Evolutionary conservation across 2,888 invertebrate species (phyloP).

Genomic region (Tetramorium bicarinatum): DNA sequence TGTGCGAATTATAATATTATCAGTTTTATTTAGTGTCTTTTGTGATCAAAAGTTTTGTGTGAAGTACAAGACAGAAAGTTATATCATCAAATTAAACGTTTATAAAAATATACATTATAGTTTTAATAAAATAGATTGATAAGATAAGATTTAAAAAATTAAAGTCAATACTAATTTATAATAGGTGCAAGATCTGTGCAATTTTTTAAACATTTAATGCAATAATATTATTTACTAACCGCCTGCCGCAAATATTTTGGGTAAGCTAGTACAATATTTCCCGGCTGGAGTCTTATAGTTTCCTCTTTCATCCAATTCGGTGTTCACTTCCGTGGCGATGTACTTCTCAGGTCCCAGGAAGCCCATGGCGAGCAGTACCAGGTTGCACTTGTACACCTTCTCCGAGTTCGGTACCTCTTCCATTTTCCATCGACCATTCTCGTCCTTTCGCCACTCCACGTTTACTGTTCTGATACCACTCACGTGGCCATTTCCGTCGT

Average conservation of each 20-base stretch:
- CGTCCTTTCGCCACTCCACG: constrained; percentile 97
- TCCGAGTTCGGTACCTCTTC: constrained; percentile 93
- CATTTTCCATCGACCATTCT: constrained; percentile 98
- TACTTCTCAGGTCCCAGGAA: constrained; percentile 98
- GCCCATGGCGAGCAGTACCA: constrained; percentile 99
- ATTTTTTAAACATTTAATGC: not conserved
- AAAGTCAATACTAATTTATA: not conserved
- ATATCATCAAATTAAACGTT: not conserved
- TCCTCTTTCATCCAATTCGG: constrained; percentile 96
- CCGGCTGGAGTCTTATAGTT: constrained; percentile 94
- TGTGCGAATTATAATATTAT: not conserved
- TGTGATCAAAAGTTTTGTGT: not conserved
- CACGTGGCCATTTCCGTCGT: constrained; percentile 96
- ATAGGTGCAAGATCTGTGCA: not conserved
- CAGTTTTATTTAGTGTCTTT: not conserved
- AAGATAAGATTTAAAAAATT: too few relatives aligned
- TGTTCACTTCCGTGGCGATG: constrained; percentile 92
- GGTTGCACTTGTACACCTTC: constrained; percentile 93
- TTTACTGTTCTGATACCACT: constrained; percentile 95
- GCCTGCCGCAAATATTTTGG: constrained; percentile 97
- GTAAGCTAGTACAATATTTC: constrained; percentile 93
- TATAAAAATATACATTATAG: not conserved
- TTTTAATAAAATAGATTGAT: too few relatives aligned
- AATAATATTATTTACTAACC: constrained; percentile 88
- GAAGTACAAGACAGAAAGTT: not conserved